Base-by-base conservation (phyloP, 2,888 invertebrate genomes). In the Drosophila silvestris region DNA sequence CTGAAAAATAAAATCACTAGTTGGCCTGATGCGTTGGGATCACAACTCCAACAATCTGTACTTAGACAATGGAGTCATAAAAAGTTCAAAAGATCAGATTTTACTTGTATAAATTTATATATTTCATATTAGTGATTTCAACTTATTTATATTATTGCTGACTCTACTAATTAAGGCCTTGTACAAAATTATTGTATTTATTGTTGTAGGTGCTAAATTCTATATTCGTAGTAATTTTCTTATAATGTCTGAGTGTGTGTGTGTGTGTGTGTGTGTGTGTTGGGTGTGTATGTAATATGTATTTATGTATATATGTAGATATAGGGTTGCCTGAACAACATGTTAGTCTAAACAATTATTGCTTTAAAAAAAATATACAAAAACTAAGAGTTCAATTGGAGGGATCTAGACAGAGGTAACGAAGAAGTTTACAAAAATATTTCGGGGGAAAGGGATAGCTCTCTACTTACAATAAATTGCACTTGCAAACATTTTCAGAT, bases 81-180 rank as follows among this genome's bases (percentile, higher is more conserved):
- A 16, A 44, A 44, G 3, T 22, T 12, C 5, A 44, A 44, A 47
- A 9, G 5, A 2, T 6, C 22, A 1, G 1, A 35, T 53, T 51
- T 44, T 30, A n/a, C 65, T 66, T 66, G 47, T 71, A 79, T 77
- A 77, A 68, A 74, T 82, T 79, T 82, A 9, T 68, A 74, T 80
- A 58, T 79, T 82, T 19, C 65, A 81, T 80, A 60, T 90, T 90
- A 88, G 86, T 86, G 90, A 90, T 90, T 77, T 88, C 74, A 86
- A 86, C 85, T 86, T 86, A 85, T 77, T 75, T 58, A 68, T 90
- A 86, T 86, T 90, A 88, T 90, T 90, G 85, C 90, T 86, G 85
- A 90, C 90, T 85, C 83, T 90, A 88, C 90, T 88, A 90, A 81
- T 86, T 86, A 86, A 86, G 86, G 86, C 90, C 89, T 90, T 87